Evolutionary conservation across 2,888 invertebrate genomes (phyloP).

Genomic region (Camponotus fellah): DNA sequence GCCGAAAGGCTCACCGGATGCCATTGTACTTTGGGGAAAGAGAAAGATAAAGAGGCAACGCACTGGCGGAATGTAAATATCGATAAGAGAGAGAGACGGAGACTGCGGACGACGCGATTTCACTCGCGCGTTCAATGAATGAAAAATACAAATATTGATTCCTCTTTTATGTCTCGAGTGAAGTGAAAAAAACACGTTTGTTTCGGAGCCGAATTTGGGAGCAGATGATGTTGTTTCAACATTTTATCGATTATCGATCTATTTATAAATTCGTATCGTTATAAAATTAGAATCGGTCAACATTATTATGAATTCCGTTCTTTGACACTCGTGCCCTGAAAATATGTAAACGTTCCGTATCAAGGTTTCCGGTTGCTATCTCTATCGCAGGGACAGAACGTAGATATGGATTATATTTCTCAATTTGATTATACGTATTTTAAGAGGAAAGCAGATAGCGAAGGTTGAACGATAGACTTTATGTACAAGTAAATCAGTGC

Average conservation of each 20-base stretch:
- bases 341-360: neutral
- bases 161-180: neutral
- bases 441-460: slow-evolving; percentile 7
- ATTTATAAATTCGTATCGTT: neutral
- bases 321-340: neutral
- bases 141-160: slow-evolving; percentile 25
- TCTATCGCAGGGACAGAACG: neutral
- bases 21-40: slow-evolving; percentile 38
- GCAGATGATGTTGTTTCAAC: neutral
- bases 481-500: neutral
- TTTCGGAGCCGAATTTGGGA: neutral
- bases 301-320: neutral
- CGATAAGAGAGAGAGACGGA: slow-evolving; percentile 44
- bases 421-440: neutral
- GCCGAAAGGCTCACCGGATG: slow-evolving; percentile 31
- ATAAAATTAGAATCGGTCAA: neutral
- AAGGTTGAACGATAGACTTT: neutral
- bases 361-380: slow-evolving; percentile 11
- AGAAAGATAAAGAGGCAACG: slow-evolving; percentile 42
- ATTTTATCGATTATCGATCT: neutral
- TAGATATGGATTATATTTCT: neutral
- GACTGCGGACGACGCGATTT: slow-evolving; percentile 26
- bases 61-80: slow-evolving; percentile 39
- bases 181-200: neutral
- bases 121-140: slow-evolving; percentile 1